phyloP scores from a whole-genome alignment of 1,140 invertebrate genomes.

The Brachystomella parvula region DNA sequence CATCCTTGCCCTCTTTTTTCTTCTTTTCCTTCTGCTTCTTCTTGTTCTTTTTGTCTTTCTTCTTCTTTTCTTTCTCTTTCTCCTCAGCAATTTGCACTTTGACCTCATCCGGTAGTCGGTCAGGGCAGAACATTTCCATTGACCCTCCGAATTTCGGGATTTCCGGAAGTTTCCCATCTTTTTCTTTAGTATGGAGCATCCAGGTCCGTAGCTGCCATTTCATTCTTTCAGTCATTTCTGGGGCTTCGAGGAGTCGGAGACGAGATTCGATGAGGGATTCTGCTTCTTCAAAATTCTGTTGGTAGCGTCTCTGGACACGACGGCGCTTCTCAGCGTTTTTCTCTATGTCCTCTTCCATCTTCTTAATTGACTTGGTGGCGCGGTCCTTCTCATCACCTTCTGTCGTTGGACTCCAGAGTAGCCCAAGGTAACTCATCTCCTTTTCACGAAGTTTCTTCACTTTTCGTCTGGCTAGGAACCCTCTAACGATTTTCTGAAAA shows the following conservation, averaged over 20 bases:
- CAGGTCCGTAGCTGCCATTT: constrained; percentile 72
- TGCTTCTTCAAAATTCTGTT: constrained; percentile 20
- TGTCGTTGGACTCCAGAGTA: background rate
- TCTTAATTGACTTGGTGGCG: background rate
- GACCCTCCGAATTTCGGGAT: constrained; percentile 81
- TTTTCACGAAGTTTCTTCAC: constrained; percentile 23
- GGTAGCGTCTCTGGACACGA: constrained; percentile 9
- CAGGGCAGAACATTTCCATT: constrained; percentile 62
- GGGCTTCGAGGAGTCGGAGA: constrained; percentile 44
- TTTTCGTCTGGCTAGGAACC: constrained; percentile 24
- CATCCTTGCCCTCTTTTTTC: constrained; percentile 49
- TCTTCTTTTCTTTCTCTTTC: constrained; percentile 50
- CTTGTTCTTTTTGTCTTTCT: constrained; percentile 42
- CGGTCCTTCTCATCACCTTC: background rate
- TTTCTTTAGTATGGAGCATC: constrained; percentile 65
- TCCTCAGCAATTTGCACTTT: constrained; percentile 40
- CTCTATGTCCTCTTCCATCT: constrained; percentile 3
- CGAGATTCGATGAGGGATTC: constrained; percentile 43
- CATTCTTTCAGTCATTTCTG: constrained; percentile 61
- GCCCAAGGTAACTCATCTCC: constrained; percentile 22
- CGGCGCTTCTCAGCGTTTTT: background rate
- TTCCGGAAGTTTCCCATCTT: constrained; percentile 80
- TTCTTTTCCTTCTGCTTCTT: constrained; percentile 49
- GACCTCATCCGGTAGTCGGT: constrained; percentile 44
- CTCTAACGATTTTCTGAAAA: constrained; percentile 26